These are phyloP conservation scores for Phalanger gymnotis DNA, from an alignment of 2,797 vertebrate species.

Conservation along the genomic window DNA sequence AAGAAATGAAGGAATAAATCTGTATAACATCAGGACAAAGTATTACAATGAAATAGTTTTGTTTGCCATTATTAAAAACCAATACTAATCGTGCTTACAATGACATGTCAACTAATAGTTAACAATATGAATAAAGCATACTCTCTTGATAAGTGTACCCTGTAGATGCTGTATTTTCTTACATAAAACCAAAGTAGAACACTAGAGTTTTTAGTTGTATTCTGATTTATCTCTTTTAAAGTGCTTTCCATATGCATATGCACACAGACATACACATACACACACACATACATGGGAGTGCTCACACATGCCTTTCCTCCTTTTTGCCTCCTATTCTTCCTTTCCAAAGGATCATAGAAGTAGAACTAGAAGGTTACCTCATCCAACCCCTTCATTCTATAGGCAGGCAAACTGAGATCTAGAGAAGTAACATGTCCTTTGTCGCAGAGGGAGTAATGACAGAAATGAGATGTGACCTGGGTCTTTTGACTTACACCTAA, in stretches of 20 bases:
- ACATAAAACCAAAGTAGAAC: background rate
- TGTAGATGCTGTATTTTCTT: background rate
- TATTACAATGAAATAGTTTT: background rate
- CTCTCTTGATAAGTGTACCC: background rate
- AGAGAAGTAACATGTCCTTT: background rate
- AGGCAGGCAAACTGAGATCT: background rate
- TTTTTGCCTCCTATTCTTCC: background rate
- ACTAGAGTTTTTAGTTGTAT: background rate
- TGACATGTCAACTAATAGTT: background rate
- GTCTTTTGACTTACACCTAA: background rate
- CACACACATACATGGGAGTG: background rate
- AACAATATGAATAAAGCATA: background rate
- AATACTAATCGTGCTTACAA: slow-evolving; percentile 5
- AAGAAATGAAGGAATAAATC: background rate
- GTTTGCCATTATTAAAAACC: background rate
- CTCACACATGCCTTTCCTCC: background rate
- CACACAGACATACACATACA: background rate
- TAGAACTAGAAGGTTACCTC: background rate
- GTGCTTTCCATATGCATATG: background rate
- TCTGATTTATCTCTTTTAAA: background rate
- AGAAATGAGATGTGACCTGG: background rate
- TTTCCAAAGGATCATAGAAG: background rate
- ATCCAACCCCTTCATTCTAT: background rate
- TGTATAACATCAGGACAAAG: background rate
- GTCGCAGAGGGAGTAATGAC: background rate